Percentiles rank a stretch among this genome's conserved stretches.
Conservation (phyloP, 2,888 invertebrate species). For the Drosophila atripex region DNA sequence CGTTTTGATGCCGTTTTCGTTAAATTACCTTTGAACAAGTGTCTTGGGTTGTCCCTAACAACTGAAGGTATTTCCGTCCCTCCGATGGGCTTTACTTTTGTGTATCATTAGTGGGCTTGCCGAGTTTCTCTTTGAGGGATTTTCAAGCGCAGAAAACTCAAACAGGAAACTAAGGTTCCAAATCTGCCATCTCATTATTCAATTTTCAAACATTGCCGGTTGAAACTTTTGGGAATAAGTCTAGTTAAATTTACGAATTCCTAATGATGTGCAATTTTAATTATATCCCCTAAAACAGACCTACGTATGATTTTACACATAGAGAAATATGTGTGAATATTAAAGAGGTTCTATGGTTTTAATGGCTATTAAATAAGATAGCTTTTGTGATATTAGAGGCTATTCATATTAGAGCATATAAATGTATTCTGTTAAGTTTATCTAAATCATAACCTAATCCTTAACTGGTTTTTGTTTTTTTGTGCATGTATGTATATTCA, state of each 20-base stretch:
- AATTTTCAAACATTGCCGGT: conserved; percentile 9
- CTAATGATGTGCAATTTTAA: conserved; percentile 70
- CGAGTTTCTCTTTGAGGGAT: conserved; percentile 28
- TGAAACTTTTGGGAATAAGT: conserved; percentile 32
- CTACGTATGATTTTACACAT: conserved; percentile 20
- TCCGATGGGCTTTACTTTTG: conserved; percentile 22
- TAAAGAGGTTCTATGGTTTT: background rate
- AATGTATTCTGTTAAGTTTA: background rate
- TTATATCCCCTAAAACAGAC: conserved; percentile 46
- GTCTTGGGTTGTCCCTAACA: conserved; percentile 22
- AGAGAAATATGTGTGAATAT: background rate
- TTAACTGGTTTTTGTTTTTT: conserved; percentile 11
- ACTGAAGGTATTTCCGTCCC: conserved; percentile 9
- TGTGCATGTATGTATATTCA: conserved; percentile 1
- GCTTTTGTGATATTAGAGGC: no score
- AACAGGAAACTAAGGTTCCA: conserved; percentile 7
- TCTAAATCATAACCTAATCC: background rate
- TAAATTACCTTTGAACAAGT: conserved; percentile 40
- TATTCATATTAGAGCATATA: no score
- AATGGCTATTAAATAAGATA: no score
- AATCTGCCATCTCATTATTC: conserved; percentile 40
- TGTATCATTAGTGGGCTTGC: conserved; percentile 34
- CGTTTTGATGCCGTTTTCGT: conserved; percentile 19
- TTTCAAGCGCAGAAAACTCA: conserved; percentile 22
- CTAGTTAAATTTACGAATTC: conserved; percentile 26